A percentile compares a stretch with the other conserved stretches of the same genome.
phyloP scores from a whole-genome alignment of 2,113 vertebrate species.

The Agapornis roseicollis region DNA sequence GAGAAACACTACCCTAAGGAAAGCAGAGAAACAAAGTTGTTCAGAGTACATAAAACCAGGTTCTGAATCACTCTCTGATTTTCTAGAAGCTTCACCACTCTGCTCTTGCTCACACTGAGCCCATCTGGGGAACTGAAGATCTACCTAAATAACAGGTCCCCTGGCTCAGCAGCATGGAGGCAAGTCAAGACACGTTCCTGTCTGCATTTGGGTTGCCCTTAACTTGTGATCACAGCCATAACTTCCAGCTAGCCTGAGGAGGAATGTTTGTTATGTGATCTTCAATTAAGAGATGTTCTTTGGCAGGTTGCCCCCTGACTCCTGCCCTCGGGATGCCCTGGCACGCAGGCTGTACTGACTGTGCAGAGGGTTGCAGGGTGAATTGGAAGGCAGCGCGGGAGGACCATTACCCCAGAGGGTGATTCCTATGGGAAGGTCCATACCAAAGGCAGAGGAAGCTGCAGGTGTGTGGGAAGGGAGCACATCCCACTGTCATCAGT shows the following conservation, averaged over 20 bases:
- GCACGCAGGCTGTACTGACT: background rate
- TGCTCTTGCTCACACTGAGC: background rate
- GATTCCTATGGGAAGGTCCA: background rate
- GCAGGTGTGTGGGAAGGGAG: background rate
- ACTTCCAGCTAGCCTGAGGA: background rate
- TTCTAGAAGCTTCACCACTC: background rate
- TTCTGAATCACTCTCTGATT: background rate
- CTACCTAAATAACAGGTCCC: background rate
- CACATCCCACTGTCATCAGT: background rate
- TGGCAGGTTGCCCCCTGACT: background rate
- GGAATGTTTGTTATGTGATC: background rate
- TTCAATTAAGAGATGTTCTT: background rate
- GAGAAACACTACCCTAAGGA: background rate
- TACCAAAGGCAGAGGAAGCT: background rate
- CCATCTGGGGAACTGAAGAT: background rate
- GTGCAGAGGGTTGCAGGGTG: background rate
- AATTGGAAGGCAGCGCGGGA: background rate
- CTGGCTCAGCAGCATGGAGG: background rate
- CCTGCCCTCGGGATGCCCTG: background rate
- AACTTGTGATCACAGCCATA: background rate
- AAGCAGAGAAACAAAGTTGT: background rate
- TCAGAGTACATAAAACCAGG: background rate
- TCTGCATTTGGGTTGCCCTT: background rate
- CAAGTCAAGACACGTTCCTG: background rate
- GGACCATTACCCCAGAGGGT: background rate